Conservation (phyloP, 2,113 vertebrate species). For the Panthera uncia region DNA sequence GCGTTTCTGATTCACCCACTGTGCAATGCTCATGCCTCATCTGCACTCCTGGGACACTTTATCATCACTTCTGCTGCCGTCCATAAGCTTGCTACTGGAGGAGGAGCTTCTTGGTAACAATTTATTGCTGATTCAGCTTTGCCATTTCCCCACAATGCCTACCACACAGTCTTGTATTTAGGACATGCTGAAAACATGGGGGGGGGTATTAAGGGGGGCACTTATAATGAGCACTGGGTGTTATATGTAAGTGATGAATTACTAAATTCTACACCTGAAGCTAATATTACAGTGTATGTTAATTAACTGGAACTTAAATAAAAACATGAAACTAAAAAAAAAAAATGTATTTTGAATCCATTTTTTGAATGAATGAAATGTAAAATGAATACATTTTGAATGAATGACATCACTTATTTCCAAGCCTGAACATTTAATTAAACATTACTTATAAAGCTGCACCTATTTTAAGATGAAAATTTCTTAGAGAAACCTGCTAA, state of each 20-base stretch:
- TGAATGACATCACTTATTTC: slow-evolving; percentile 21
- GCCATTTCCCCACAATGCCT: not conserved
- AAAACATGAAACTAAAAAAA: not conserved
- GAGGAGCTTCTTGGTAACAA: not conserved
- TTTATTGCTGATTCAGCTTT: not conserved
- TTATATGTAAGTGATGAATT: not conserved
- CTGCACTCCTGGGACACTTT: not conserved
- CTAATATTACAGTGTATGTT: not conserved
- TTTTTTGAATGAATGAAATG: not conserved
- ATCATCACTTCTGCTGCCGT: too few species aligned
- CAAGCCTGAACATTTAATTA: slow-evolving; percentile 17
- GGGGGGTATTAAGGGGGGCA: not conserved
- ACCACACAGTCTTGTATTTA: not conserved
- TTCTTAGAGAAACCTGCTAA: not conserved
- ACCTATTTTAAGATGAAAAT: slow-evolving; percentile 31
- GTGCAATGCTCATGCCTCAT: not conserved
- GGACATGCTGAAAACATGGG: not conserved
- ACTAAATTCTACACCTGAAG: not conserved
- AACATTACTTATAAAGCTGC: not conserved
- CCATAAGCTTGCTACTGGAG: not conserved
- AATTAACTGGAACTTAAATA: not conserved
- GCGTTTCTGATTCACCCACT: not conserved
- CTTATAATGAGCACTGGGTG: not conserved
- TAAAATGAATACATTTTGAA: too few species aligned
- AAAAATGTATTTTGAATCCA: not conserved